Evolutionary conservation across 2,888 invertebrate genomes (phyloP), one percentile per base, ranked within the genome.

Genomic region (Andrena bicolor): DNA sequence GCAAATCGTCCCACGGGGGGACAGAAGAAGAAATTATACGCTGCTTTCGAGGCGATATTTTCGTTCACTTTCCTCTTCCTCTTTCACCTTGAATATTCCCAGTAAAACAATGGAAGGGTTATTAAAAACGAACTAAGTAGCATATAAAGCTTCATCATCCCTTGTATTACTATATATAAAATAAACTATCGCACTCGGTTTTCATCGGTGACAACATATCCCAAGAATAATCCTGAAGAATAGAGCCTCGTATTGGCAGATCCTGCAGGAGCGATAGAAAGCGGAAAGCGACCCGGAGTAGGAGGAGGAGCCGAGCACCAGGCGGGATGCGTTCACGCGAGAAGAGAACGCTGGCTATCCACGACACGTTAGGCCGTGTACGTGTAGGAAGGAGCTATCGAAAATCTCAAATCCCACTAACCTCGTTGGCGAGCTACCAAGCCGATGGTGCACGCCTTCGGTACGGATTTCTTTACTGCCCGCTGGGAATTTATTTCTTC

Each of bases 361-460:
- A 30, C 71, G 56, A 73, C 75, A 63, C 69, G 80, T 80, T 75
- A 48, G 63, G 20, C 49, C 26, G 28, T 13, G 23, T 68, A 65
- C 53, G 79, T 63, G 81, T 70, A 80, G 80, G 82, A 88, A 87
- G 88, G 81, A 87, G 89, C 92, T 91, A 92, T 92, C 91, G 90
- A 92, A 92, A 92, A 92, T 92, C 91, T 91, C 90, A 88, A 91
- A 91, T 91, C 91, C 92, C 89, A 92, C 92, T 92, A 92, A 92
- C 91, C 92, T 91, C 91, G 80, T 92, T 92, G 91, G 91, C 91
- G 90, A 86, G 76, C 85, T 84, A 91, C 89, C 90, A 91, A 79
- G 79, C 70, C 84, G 78, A 83, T 82, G 83, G 82, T 81, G 85
- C 79, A 74, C 82, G 82, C 85, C 88, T 86, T 76, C 78, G 87